Evolutionary conservation across 2,797 vertebrate genomes (phyloP), one percentile per base, ranked within the genome.

Genomic region (Acridotheres tristis): DNA sequence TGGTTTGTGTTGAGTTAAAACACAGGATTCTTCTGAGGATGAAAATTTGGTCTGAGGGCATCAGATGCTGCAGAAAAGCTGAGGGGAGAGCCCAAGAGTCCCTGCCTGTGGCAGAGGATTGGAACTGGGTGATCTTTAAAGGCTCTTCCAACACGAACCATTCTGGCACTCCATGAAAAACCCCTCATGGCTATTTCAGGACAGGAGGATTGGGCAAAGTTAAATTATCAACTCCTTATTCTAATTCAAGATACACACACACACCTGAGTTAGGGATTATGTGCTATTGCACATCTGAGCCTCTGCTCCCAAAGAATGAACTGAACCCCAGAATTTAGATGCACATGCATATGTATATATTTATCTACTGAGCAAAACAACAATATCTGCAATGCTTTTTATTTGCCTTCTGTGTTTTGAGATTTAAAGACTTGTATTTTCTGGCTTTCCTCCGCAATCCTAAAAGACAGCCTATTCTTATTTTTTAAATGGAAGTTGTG

Each of bases 341-440:
- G 75, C 38, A 62, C 73, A 83, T 93, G 68, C 73, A 88, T 88
- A 91, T 88, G 77, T 91, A 95, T 69, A 82, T 95, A 91, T 96
- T 95, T 95, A 91, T 88, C 83, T 95, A 57, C 42, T 29, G 93
- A 95, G 90, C 89, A 85, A 67, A 94, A 74, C 90, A 93, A 92
- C 77, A 95, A 61, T 94, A 38, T 87, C 92, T 82, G 85, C 36
- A 71, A 30, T 47, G 79, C 43, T 87, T 93, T 94, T 94, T 93
- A 95, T 94, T 89, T 95, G 91, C 83, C 91, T 90, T 76, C 80
- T 80, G 91, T 71, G 88, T 79, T 88, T 84, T 57, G 74, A 91
- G 77, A 89, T 80, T 94, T 86, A 93, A 92, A 93, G 73, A 55
- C 85, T 87, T 50, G 8, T 45, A 42, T 94, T 96, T 91, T 85